A percentile compares a stretch with the other conserved stretches of the same genome.
These are phyloP conservation scores for Xyliphius kryptos DNA, from an alignment of 2,113 vertebrate genomes.

Conservation along the genomic window DNA sequence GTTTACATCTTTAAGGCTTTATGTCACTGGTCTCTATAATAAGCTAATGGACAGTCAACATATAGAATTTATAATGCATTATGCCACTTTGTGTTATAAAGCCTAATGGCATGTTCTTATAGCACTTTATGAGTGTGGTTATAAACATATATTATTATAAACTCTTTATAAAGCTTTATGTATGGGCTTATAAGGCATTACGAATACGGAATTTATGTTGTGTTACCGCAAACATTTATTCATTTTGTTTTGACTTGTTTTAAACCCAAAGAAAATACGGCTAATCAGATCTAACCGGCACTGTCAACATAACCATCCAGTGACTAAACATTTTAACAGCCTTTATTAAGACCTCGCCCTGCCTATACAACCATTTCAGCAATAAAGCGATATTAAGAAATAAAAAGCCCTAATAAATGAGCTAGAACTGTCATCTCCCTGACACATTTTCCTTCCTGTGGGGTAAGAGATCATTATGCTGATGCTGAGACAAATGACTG, in stretches of 20 bases:
- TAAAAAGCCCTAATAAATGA: conserved; percentile 45
- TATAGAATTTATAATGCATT: too few species aligned
- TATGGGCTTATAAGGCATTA: too few species aligned
- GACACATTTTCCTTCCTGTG: conserved; percentile 36
- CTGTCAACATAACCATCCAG: conserved; percentile 29
- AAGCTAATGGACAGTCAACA: too few species aligned
- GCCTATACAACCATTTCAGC: conserved; percentile 38
- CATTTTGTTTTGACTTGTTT: background rate
- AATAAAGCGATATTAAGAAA: conserved; percentile 39
- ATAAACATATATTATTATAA: too few species aligned
- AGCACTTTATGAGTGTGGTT: too few species aligned
- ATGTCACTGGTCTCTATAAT: too few species aligned
- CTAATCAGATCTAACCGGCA: conserved; percentile 23
- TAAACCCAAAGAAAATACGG: conserved; percentile 6
- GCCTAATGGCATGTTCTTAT: too few species aligned
- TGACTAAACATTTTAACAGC: conserved; percentile 36
- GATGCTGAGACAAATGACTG: conserved; percentile 38
- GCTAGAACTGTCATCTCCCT: conserved; percentile 33
- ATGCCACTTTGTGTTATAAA: too few species aligned
- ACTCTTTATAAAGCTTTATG: too few species aligned
- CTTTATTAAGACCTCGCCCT: conserved; percentile 34
- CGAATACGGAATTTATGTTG: too few species aligned
- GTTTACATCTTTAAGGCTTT: too few species aligned
- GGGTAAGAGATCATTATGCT: conserved; percentile 38
- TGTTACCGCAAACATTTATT: too few species aligned